These are phyloP conservation scores for Zenarchopterus dispar DNA, from an alignment of 2,797 vertebrate species.

Conservation along the genomic window DNA sequence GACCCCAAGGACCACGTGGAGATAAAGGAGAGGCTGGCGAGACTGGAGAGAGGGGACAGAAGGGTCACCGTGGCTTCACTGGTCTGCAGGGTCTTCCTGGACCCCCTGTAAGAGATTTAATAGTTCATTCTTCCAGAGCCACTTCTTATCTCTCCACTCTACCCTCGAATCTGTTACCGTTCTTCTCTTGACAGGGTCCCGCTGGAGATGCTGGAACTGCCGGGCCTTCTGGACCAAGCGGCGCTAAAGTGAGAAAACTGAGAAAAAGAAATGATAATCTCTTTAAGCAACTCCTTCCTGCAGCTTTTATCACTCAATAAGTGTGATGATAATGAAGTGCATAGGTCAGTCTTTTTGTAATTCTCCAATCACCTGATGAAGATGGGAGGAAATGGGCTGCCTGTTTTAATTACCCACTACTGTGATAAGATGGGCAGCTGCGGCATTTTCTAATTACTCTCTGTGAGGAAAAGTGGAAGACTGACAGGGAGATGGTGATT, in stretches of 20 bases:
- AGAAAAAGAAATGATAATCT: slow-evolving; percentile 26
- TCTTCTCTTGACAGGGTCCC: slow-evolving; percentile 82
- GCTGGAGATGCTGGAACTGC: slow-evolving; percentile 90
- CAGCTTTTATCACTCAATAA: slow-evolving; percentile 27
- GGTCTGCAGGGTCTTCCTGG: slow-evolving; percentile 97
- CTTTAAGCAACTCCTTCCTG: slow-evolving; percentile 21
- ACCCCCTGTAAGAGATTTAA: slow-evolving; percentile 87
- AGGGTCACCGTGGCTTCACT: slow-evolving; percentile 97
- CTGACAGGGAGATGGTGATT: slow-evolving; percentile 35
- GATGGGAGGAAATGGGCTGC: slow-evolving; percentile 43
- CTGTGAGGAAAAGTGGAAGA: slow-evolving; percentile 44
- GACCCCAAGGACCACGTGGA: slow-evolving; percentile 95
- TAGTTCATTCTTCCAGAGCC: background rate
- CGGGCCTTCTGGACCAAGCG: slow-evolving; percentile 89
- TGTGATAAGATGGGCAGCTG: slow-evolving; percentile 67
- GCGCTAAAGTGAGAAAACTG: slow-evolving; percentile 86
- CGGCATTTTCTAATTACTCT: slow-evolving; percentile 69
- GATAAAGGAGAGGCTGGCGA: slow-evolving; percentile 97
- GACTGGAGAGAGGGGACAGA: slow-evolving; percentile 92
- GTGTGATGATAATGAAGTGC: slow-evolving; percentile 64
- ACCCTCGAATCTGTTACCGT: slow-evolving; percentile 10
- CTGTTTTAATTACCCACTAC: slow-evolving; percentile 64
- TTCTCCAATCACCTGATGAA: slow-evolving; percentile 58
- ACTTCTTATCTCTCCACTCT: background rate
- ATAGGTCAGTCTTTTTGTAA: slow-evolving; percentile 56